Conservation (phyloP, 2,888 invertebrate species). For the Pachliopta kotzebuea region DNA sequence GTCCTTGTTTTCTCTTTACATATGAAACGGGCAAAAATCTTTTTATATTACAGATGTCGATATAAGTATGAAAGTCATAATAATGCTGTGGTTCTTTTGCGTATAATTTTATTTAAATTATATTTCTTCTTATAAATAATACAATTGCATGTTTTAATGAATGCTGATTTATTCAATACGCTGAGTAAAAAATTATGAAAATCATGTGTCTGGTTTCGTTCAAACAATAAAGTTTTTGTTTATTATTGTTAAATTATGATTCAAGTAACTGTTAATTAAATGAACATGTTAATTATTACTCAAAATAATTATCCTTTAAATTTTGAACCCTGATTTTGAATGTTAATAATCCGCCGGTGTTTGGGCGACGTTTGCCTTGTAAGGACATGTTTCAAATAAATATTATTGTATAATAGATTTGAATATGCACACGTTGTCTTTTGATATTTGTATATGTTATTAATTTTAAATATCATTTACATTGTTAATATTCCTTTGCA, state of each 20-base stretch:
- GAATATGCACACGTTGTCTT: not conserved
- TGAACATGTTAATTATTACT: slow-evolving; percentile 3
- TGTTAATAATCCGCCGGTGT: slow-evolving; percentile 24
- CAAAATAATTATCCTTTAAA: slow-evolving; percentile 17
- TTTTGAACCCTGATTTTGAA: slow-evolving; percentile 24
- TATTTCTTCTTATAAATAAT: no score
- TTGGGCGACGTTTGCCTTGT: slow-evolving; percentile 15
- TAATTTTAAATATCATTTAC: not conserved
- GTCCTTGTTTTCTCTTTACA: no score
- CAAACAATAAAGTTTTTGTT: no score
- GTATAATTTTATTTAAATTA: not conserved
- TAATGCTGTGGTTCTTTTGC: not conserved
- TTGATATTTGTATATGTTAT: not conserved
- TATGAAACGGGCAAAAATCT: no score
- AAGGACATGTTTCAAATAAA: not conserved
- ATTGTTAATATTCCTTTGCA: not conserved
- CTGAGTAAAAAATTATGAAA: not conserved
- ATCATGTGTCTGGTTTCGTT: not conserved
- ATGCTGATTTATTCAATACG: not conserved
- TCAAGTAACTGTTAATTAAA: no score
- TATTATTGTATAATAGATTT: no score
- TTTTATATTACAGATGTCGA: not conserved
- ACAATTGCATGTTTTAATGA: no score
- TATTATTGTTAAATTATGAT: no score
- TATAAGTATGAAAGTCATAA: not conserved